Evolutionary conservation across 1,140 invertebrate genomes (phyloP).

Genomic region (Drosophila oshimai): DNA sequence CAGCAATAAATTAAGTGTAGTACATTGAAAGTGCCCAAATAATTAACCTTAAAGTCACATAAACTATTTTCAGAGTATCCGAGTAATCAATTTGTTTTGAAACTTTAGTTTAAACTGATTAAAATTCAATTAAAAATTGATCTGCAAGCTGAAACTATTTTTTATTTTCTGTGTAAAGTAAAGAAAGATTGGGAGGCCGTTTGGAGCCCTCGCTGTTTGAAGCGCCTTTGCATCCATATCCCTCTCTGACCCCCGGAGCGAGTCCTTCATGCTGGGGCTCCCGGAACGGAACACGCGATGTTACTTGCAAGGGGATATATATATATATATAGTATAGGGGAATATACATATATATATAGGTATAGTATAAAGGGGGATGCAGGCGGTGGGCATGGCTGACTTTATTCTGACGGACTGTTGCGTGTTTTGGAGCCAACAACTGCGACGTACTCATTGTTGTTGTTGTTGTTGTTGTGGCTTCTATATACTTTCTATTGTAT

Average conservation of each 20-base stretch:
- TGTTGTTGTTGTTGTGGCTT: constrained; percentile 27
- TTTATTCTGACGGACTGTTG: constrained; percentile 68
- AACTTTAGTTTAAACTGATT: too few species aligned
- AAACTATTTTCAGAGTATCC: too few species aligned
- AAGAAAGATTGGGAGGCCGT: constrained; percentile 34
- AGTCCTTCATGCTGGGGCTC: constrained; percentile 32
- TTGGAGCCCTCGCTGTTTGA: constrained; percentile 33
- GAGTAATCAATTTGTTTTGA: too few species aligned
- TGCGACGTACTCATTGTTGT: constrained; percentile 47
- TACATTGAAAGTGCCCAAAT: too few species aligned
- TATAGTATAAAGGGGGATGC: not conserved
- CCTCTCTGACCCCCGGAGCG: constrained; percentile 9
- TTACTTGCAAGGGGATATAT: not conserved
- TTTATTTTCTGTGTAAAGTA: constrained; percentile 16
- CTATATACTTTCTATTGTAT: constrained; percentile 66
- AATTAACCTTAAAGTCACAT: too few species aligned
- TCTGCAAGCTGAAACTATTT: too few species aligned
- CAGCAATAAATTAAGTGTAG: too few species aligned
- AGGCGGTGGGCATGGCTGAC: constrained; percentile 50
- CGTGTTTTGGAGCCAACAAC: constrained; percentile 74
- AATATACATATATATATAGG: not conserved
- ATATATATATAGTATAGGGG: constrained; percentile 2
- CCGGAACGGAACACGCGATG: constrained; percentile 43
- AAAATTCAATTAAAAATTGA: not conserved
- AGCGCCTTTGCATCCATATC: constrained; percentile 24